phyloP scores from a whole-genome alignment of 1,140 invertebrate species.

The Bombus difficillimus region DNA sequence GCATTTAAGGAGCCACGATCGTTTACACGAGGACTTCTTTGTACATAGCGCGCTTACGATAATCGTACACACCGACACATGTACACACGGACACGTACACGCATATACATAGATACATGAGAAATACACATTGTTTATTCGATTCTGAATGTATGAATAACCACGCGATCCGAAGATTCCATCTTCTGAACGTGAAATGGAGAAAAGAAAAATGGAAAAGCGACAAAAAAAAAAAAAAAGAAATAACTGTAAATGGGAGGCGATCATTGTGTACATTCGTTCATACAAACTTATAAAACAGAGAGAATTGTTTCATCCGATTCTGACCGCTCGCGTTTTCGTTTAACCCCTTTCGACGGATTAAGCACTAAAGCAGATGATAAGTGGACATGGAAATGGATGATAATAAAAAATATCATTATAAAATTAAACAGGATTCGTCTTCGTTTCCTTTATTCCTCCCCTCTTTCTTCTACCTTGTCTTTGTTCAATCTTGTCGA shows the following conservation, averaged over 20 bases:
- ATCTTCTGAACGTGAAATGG: not conserved
- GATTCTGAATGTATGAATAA: slow-evolving; percentile 72
- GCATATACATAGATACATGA: slow-evolving; percentile 41
- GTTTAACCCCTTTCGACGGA: not conserved
- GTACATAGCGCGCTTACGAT: slow-evolving; percentile 75
- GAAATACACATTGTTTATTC: slow-evolving; percentile 68
- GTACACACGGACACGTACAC: slow-evolving; percentile 33
- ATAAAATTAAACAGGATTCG: slow-evolving; percentile 8
- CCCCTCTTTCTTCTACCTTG: rapidly evolving
- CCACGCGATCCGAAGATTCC: slow-evolving; percentile 49
- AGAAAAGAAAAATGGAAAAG: slow-evolving; percentile 25
- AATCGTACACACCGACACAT: slow-evolving; percentile 47
- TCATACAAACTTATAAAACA: slow-evolving; percentile 72
- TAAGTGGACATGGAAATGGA: slow-evolving; percentile 25
- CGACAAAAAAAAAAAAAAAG: slow-evolving; percentile 35
- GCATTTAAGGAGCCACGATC: slow-evolving; percentile 65
- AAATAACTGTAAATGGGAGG: not conserved
- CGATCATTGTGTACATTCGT: slow-evolving; percentile 74
- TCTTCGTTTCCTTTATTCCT: not conserved
- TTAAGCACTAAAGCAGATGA: slow-evolving; percentile 1
- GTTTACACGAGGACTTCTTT: slow-evolving; percentile 74
- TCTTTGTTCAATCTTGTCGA: too few species aligned
- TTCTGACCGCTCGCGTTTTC: not conserved
- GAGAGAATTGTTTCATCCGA: slow-evolving; percentile 56
- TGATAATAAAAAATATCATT: slow-evolving; percentile 37